Evolutionary conservation across 2,797 vertebrate genomes (phyloP).

Genomic region (Salarias fasciatus): DNA sequence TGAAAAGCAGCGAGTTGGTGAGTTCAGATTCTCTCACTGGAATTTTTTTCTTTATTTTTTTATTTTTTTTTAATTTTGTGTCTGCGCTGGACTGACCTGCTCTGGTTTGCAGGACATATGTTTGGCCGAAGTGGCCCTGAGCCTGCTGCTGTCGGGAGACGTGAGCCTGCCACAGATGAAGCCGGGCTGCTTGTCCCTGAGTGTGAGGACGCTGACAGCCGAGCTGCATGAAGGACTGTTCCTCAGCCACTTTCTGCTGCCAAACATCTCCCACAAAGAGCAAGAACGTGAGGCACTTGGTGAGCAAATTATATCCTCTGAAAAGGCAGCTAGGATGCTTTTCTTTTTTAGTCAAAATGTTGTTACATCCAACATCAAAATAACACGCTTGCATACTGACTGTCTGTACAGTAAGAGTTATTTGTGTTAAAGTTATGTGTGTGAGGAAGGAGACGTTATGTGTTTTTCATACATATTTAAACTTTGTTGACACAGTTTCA

Average conservation of each 20-base stretch:
- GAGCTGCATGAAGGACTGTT: slow-evolving; percentile 96
- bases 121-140: slow-evolving; percentile 91
- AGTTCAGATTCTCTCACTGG: slow-evolving; percentile 24
- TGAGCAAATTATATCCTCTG: no score
- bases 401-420: no score
- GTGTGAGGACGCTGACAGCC: slow-evolving; percentile 86
- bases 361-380: no score
- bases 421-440: no score
- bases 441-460: no score
- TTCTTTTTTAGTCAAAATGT: no score
- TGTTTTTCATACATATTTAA: background rate
- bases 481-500: background rate
- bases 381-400: no score
- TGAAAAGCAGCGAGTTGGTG: slow-evolving; percentile 95
- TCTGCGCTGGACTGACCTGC: background rate
- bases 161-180: slow-evolving; percentile 82
- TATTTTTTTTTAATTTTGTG: background rate
- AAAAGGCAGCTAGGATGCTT: no score
- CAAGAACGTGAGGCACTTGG: slow-evolving; percentile 22
- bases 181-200: slow-evolving; percentile 82
- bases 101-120: slow-evolving; percentile 86
- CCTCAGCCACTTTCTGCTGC: slow-evolving; percentile 84
- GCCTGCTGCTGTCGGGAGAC: slow-evolving; percentile 88
- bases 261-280: slow-evolving; percentile 38
- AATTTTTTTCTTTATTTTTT: background rate